Base-by-base conservation (phyloP, 2,888 invertebrate species). In the Pegoplata infirma region DNA sequence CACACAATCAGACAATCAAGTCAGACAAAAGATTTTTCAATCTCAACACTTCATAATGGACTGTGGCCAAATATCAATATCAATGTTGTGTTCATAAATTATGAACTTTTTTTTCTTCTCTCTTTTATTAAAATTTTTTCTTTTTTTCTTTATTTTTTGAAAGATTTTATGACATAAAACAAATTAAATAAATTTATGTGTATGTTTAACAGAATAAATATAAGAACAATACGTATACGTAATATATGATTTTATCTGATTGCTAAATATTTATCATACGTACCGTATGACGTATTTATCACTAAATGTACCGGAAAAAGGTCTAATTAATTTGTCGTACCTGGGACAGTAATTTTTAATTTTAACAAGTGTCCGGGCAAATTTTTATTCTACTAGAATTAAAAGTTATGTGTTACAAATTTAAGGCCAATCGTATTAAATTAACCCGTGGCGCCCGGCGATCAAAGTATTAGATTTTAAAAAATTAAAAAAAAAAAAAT, bases 1-100 rank as follows among this genome's bases (percentile, higher is more conserved):
- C 6, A 8, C 16, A 64, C n/a, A n/a, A n/a, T n/a, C n/a, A n/a
- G n/a, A 58, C 23, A 44, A 10, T 23, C 10, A 58, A 58, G 16
- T 21, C 21, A 44, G 23, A 64, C n/a, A 56, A 28, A 44, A 53
- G n/a, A 21, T 23, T 40, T 61, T 61, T 75, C 49, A 72, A 61
- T 68, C 73, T 77, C 73, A 73, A 68, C 77, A 77, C 68, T 73
- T 68, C 56, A 68, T 77, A 73, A 77, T 77, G 73, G 75, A 77
- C 73, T 73, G 73, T 64, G 77, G 77, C 73, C 73, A 77, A n/a
- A 73, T 66, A 73, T 55, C 73, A 73, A 68, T 64, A 68, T 23
- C 23, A 51, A 23, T 14, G 36, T 40, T 32, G 32, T 10, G 12
- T 2, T 32, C 8, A 32, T 32, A 32, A 32, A 32, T 32, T 32